phyloP scores from a whole-genome alignment of 2,888 invertebrate genomes.

The Ligdia adustata region DNA sequence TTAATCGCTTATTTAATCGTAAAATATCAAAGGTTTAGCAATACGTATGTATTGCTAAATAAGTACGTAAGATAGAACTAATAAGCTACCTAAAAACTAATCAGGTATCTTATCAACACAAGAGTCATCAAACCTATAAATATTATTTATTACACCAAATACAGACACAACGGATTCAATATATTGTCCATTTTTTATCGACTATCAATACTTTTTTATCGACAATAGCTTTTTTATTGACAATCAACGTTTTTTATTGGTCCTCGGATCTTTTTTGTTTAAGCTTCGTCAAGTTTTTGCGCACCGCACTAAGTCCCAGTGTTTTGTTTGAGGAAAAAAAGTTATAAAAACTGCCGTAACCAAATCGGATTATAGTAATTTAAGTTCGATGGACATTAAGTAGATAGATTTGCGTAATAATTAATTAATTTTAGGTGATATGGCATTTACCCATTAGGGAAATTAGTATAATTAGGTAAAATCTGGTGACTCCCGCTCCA shows the following conservation, averaged over 20 bases:
- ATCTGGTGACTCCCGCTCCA: too few relatives aligned
- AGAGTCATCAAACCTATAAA: conserved; percentile 23
- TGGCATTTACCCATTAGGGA: too few relatives aligned
- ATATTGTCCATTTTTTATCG: conserved; percentile 28
- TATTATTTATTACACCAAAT: conserved; percentile 25
- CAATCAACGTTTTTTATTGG: conserved; percentile 8
- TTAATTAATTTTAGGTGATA: too few relatives aligned
- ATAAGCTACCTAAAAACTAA: too few relatives aligned
- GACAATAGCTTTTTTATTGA: conserved; percentile 17
- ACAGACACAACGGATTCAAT: conserved; percentile 20
- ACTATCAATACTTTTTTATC: conserved; percentile 21
- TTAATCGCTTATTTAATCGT: too few relatives aligned
- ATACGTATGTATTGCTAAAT: too few relatives aligned
- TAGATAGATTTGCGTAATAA: too few relatives aligned
- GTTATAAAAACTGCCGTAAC: conserved; percentile 15
- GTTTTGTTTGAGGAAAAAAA: conserved; percentile 9
- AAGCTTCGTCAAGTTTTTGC: conserved; percentile 31
- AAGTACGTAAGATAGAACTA: too few relatives aligned
- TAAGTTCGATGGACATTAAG: too few relatives aligned
- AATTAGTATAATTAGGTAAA: too few relatives aligned
- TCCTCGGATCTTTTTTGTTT: conserved; percentile 23
- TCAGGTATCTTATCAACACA: background rate
- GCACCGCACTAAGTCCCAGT: conserved; percentile 14
- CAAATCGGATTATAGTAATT: conserved; percentile 17
- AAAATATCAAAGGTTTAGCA: too few relatives aligned